Evolutionary conservation across 2,113 vertebrate genomes (phyloP).

Genomic region (Lota lota): DNA sequence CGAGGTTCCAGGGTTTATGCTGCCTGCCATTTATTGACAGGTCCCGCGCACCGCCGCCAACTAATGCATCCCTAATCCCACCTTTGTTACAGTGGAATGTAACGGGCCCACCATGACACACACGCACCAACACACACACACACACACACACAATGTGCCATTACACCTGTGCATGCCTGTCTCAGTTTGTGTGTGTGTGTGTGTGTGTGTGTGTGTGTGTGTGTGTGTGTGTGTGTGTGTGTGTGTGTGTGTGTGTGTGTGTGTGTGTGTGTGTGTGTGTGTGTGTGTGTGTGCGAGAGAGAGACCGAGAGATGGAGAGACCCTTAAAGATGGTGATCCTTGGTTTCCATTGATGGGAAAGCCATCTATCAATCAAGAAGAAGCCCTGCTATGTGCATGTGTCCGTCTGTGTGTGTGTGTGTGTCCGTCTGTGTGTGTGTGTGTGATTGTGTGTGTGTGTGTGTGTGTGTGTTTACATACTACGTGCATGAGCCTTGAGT

Average conservation of each 20-base stretch:
- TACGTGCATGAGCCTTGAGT: slow-evolving; percentile 79
- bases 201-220: background rate
- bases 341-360: slow-evolving; percentile 90
- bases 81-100: slow-evolving; percentile 96
- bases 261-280: slow-evolving; percentile 51
- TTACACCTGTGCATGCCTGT: background rate
- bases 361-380: slow-evolving; percentile 97
- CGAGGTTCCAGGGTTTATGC: slow-evolving; percentile 97
- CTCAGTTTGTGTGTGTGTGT: no score
- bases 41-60: slow-evolving; percentile 87
- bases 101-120: slow-evolving; percentile 63
- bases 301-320: slow-evolving; percentile 55
- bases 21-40: slow-evolving; percentile 94
- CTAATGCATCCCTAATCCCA: slow-evolving; percentile 99
- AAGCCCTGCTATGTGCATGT: slow-evolving; percentile 23
- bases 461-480: background rate
- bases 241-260: slow-evolving; percentile 69
- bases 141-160: slow-evolving; percentile 16
- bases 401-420: slow-evolving; percentile 8
- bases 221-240: slow-evolving; percentile 18
- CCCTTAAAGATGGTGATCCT: slow-evolving; percentile 88
- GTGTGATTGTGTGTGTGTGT: background rate
- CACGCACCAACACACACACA: background rate
- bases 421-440: background rate
- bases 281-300: slow-evolving; percentile 75